phyloP scores from a whole-genome alignment of 2,797 vertebrate species.

The Jordanella pulchra region DNA sequence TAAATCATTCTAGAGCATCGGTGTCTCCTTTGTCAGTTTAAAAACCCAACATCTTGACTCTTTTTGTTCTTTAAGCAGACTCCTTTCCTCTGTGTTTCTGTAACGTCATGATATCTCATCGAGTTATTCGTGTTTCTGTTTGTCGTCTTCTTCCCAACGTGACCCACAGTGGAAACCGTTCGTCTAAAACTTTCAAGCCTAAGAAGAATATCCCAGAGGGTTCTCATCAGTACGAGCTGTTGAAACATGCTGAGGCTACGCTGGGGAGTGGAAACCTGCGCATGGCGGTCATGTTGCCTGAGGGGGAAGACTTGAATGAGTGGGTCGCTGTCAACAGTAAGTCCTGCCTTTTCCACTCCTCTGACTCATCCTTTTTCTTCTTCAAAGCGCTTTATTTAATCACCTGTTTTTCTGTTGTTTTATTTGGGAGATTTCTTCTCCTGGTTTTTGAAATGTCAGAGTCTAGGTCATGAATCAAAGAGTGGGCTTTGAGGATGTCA shows the following conservation, averaged over 20 bases:
- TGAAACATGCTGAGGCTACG: conserved; percentile 97
- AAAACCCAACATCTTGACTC: neutral
- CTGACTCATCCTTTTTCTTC: conserved; percentile 11
- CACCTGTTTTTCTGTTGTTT: neutral
- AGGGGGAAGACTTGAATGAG: conserved; percentile 96
- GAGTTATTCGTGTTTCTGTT: neutral
- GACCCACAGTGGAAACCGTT: conserved; percentile 88
- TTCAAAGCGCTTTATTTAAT: conserved; percentile 4
- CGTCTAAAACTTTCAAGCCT: conserved; percentile 98
- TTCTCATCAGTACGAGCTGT: conserved; percentile 96
- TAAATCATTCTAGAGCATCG: conserved; percentile 14
- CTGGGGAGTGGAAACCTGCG: conserved; percentile 96
- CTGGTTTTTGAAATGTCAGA: conserved; percentile 23
- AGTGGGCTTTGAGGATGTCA: conserved; percentile 27
- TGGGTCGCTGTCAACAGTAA: conserved; percentile 99
- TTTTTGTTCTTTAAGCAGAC: neutral
- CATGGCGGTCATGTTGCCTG: conserved; percentile 97
- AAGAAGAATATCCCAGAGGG: conserved; percentile 99
- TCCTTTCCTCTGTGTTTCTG: neutral
- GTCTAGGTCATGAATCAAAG: conserved; percentile 24
- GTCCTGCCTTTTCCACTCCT: conserved; percentile 44
- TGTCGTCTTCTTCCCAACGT: conserved; percentile 29
- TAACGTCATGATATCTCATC: conserved; percentile 30
- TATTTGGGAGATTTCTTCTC: neutral
- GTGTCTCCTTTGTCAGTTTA: conserved; percentile 10